phyloP scores from a whole-genome alignment of 2,113 vertebrate species.

The Brachirus orientalis region DNA sequence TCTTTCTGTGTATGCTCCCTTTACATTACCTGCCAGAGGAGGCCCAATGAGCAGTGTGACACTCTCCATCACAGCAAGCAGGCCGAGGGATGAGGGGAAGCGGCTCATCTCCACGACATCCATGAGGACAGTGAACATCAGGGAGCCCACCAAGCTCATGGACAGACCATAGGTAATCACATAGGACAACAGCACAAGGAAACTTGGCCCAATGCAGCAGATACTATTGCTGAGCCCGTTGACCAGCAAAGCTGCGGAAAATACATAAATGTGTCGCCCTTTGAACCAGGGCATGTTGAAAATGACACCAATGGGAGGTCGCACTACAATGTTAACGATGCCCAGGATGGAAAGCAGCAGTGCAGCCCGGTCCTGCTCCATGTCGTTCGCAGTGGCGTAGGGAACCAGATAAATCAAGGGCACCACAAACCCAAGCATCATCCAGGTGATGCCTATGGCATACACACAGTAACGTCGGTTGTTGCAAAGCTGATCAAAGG shows the following conservation, averaged over 20 bases:
- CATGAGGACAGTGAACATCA: constrained; percentile 94
- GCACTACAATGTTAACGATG: constrained; percentile 89
- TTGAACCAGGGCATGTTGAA: constrained; percentile 81
- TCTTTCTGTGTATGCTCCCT: background rate
- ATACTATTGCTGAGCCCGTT: constrained; percentile 91
- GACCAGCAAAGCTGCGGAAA: constrained; percentile 80
- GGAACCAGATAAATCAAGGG: constrained; percentile 91
- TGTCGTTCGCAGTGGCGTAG: constrained; percentile 81
- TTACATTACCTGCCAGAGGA: constrained; percentile 86
- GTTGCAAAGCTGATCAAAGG: constrained; percentile 88
- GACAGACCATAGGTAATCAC: constrained; percentile 86
- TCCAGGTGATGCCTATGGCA: constrained; percentile 86
- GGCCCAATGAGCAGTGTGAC: constrained; percentile 88
- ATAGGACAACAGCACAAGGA: constrained; percentile 83
- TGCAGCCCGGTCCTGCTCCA: constrained; percentile 85
- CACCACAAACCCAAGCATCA: constrained; percentile 89
- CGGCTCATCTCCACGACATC: constrained; percentile 90
- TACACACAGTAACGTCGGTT: constrained; percentile 85
- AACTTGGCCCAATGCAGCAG: constrained; percentile 81
- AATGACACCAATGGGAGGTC: constrained; percentile 85
- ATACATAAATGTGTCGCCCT: constrained; percentile 85
- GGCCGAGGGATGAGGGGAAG: constrained; percentile 91
- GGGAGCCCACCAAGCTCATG: constrained; percentile 88
- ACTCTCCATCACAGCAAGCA: constrained; percentile 90
- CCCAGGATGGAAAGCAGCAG: constrained; percentile 89